These are phyloP conservation scores for Alviniconcha marisindica DNA, from an alignment of 1,140 invertebrate species.

Conservation along the genomic window DNA sequence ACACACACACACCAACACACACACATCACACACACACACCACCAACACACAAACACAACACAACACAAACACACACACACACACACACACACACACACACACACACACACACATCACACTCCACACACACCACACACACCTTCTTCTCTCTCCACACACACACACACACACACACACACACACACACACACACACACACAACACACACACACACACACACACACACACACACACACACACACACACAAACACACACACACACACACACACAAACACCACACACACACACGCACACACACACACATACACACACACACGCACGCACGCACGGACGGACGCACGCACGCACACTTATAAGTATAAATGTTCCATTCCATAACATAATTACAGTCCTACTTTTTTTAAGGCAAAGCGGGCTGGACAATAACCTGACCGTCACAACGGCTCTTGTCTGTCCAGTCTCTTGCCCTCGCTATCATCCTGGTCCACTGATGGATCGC, in stretches of 20 bases:
- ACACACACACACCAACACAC: no score
- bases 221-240: constrained; percentile 24
- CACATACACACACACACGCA: not conserved
- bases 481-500: no score
- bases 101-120: no score
- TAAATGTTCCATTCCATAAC: no score
- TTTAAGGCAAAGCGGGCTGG: not conserved
- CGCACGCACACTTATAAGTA: not conserved
- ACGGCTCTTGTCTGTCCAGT: not conserved
- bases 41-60: no score
- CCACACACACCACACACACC: no score
- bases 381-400: not conserved
- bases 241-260: not conserved
- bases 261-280: constrained; percentile 8
- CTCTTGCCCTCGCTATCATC: not conserved
- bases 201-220: constrained; percentile 11
- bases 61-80: no score
- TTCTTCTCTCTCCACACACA: no score
- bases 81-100: no score
- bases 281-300: not conserved
- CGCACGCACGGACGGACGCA: not conserved
- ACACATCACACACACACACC: no score
- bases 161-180: no score
- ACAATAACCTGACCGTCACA: not conserved
- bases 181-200: no score